Evolutionary conservation across 2,113 vertebrate genomes (phyloP).

Genomic region (rat (Rattus norvegicus)): DNA sequence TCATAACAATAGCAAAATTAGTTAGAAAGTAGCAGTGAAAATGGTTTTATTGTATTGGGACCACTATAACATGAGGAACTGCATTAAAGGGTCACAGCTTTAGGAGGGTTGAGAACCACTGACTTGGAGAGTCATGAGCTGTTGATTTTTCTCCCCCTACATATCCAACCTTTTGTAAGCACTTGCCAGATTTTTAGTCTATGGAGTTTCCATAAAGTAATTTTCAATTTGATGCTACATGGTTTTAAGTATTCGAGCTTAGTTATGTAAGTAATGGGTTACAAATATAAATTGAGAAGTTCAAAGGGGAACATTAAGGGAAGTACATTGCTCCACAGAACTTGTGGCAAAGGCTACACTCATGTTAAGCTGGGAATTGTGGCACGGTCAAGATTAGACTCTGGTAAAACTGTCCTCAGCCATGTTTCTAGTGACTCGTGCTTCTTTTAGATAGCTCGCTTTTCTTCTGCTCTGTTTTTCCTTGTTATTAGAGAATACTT

Average conservation of each 20-base stretch:
- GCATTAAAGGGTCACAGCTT: neutral
- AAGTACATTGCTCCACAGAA: slow-evolving; percentile 18
- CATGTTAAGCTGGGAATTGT: slow-evolving; percentile 30
- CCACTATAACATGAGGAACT: neutral
- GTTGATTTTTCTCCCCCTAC: neutral
- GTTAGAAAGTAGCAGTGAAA: neutral
- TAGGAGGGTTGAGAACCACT: neutral
- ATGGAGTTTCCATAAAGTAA: neutral
- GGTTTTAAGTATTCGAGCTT: neutral
- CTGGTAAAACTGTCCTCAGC: neutral
- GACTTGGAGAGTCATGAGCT: neutral
- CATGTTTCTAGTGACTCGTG: neutral
- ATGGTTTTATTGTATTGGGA: neutral
- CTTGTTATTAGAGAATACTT: neutral
- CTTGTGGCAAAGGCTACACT: neutral
- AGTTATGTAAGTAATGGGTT: neutral
- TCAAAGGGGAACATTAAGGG: slow-evolving; percentile 35
- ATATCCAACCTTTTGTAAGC: neutral
- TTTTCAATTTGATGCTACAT: slow-evolving; percentile 1
- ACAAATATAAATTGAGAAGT: neutral
- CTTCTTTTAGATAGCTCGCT: neutral
- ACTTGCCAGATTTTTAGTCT: slow-evolving; percentile 33
- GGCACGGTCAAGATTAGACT: slow-evolving; percentile 24
- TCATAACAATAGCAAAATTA: neutral
- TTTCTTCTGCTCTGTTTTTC: neutral